Evolutionary conservation across 2,113 vertebrate species (phyloP), one percentile per base, ranked within the genome.

Genomic region (Haemorhous mexicanus): DNA sequence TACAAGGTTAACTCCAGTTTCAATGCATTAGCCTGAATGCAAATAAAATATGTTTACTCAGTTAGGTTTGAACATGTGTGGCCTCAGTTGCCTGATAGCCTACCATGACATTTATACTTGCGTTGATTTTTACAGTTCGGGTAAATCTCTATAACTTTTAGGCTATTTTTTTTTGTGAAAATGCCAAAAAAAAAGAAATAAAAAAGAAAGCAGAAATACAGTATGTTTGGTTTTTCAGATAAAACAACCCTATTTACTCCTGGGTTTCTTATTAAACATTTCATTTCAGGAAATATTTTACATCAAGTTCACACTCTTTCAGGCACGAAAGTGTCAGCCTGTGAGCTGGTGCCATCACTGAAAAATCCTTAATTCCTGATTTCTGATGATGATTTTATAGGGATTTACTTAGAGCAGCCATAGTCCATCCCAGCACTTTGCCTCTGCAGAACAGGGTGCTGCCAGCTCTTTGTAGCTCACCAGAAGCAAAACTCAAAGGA

Each of bases 11-110:
- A 88, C 76, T 88, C 39, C 43, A 74, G 55, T 77, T 83, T 63
- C 19, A 11, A 86, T 64, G 85, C 90, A 86, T 77, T 78, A 74
- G 67, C 55, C 50, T 55, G 72, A 94, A 70, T 19, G 72, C 63
- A 95, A 86, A 97, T 80, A 93, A 74, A 95, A 87, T 39, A 11
- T 55, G 24, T 93, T 97, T 97, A 74, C 86, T 85, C 39, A 80
- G 74, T 44, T 41, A 49, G 46, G 79, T 74, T 77, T 77, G 88
- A 92, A 88, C 88, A 67, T 18, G 86, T 55, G 63, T 50, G 55
- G 50, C 63, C 27, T 86, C 75, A 7, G 37, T 73, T 37, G 37
- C 47, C 75, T 78, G 85, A 97, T 70, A 95, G 83, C 68, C 75
- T 80, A 58, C 63, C 33, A 28, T 24, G 43, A 58, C 63, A 80